Base-by-base conservation (phyloP, 1,140 invertebrate genomes). In the Hyles euphorbiae region DNA sequence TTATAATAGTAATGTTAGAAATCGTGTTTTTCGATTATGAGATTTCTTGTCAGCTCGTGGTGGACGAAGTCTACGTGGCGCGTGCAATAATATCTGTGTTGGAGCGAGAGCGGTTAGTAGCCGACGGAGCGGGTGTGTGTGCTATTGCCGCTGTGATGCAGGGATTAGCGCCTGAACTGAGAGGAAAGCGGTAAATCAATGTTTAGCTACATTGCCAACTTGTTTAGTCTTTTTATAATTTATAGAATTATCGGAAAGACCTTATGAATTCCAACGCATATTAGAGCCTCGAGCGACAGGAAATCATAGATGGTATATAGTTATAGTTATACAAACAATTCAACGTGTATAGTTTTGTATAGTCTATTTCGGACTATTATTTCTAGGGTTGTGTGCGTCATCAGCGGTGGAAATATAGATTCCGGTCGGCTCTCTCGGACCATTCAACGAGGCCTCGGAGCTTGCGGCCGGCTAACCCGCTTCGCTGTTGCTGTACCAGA, bases 361-460 rank as follows among this genome's bases (percentile, higher is more conserved):
- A 33, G 9, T 48, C 3, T 9, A 47, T 10, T 63, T 33, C 54
- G 34, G 55, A 50, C 12, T 4, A 58, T 62, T 44, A 22, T 22
- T 22, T 22, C 22, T 52, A 88, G 85, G 10, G 74, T 73, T 8
- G 85, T 88, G 5, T 88, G 85, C 60, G 46, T 87, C 12, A 68
- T 88, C 61, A 86, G 74, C 57, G 72, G 85, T 2, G 83, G 83
- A 9, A 87, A 85, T 60, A 74, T 88, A 5, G 83, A 87, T 53
- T 70, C 65, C 10, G 73, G 81, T 3, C 67, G 76, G 0, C 44
- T 87, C 5, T 64, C 78, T 2, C 75, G 82, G 0, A 78, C 65
- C 1, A 87, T 88, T 12, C 83, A 88, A 34, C 78, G 83, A 0
- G 85, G 85, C 0, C 70, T 87, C 10, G 77, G 78, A 8, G 76